Conservation (phyloP, 2,888 invertebrate species). For the Ectropis crepuscularia region DNA sequence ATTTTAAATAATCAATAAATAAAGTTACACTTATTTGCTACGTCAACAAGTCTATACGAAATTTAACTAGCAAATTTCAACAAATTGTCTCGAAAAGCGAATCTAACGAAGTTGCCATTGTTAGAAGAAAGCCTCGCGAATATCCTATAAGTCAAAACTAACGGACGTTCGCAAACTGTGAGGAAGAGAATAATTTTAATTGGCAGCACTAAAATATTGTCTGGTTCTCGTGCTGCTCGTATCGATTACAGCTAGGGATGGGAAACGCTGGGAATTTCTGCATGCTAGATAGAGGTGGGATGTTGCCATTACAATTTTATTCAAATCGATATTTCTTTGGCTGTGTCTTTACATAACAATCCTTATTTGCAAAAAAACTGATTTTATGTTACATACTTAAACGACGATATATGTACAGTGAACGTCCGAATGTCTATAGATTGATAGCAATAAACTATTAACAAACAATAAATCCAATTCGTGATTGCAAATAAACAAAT, state of each 20-base stretch:
- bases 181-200: constrained; percentile 77
- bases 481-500: no score
- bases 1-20: no score
- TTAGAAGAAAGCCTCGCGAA: constrained; percentile 1
- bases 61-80: neutral
- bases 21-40: no score
- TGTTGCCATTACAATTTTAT: neutral
- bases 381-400: no score
- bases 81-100: neutral
- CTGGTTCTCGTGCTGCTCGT: constrained; percentile 57
- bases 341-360: no score
- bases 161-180: constrained; percentile 34
- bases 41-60: no score
- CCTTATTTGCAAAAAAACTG: no score
- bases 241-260: constrained; percentile 69
- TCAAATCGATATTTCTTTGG: neutral
- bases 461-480: no score
- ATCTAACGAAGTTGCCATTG: constrained; percentile 15
- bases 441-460: no score
- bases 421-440: no score
- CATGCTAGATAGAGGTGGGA: constrained; percentile 14
- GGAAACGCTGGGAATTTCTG: constrained; percentile 35
- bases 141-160: constrained; percentile 27
- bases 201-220: constrained; percentile 80
- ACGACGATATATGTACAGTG: no score